Evolutionary conservation across 2,888 invertebrate species (phyloP).

Genomic region (Lordiphosa fenestrarum): DNA sequence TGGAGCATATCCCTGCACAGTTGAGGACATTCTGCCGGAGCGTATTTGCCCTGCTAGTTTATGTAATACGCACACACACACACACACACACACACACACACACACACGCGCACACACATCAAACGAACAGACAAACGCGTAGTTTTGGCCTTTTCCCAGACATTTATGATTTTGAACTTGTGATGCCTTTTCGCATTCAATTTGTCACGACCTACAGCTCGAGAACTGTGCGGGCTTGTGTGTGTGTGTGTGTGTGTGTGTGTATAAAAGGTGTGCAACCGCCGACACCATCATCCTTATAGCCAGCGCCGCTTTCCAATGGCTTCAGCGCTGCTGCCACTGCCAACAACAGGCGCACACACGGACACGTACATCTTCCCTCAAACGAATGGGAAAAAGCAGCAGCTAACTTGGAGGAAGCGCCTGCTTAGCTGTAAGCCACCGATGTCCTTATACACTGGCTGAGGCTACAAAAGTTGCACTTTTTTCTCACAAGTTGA

Average conservation of each 20-base stretch:
- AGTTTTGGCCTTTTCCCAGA: slow-evolving; percentile 16
- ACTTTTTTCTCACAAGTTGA: no score
- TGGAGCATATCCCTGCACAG: not conserved
- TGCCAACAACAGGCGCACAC: slow-evolving; percentile 9
- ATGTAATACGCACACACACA: not conserved
- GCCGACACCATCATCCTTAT: slow-evolving; percentile 10
- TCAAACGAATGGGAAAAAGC: slow-evolving; percentile 21
- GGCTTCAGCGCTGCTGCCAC: slow-evolving; percentile 1
- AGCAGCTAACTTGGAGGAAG: no score
- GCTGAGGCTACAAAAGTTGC: no score
- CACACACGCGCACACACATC: not conserved
- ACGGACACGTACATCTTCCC: slow-evolving; percentile 11
- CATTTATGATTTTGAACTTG: slow-evolving; percentile 48
- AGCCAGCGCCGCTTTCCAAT: slow-evolving; percentile 1
- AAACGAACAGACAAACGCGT: slow-evolving; percentile 1
- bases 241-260: slow-evolving; percentile 11
- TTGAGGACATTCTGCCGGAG: not conserved
- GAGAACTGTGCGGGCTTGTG: slow-evolving; percentile 1
- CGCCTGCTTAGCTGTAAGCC: no score
- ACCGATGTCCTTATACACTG: no score
- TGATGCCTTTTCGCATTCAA: slow-evolving; percentile 64
- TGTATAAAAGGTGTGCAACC: slow-evolving; percentile 29
- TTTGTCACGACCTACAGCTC: slow-evolving; percentile 55
- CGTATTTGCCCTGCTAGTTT: no score
- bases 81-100: slow-evolving; percentile 2